Percentiles rank a stretch among this genome's conserved stretches.
Evolutionary conservation across 2,797 vertebrate genomes (phyloP).

Genomic region (Scarus forsteni): DNA sequence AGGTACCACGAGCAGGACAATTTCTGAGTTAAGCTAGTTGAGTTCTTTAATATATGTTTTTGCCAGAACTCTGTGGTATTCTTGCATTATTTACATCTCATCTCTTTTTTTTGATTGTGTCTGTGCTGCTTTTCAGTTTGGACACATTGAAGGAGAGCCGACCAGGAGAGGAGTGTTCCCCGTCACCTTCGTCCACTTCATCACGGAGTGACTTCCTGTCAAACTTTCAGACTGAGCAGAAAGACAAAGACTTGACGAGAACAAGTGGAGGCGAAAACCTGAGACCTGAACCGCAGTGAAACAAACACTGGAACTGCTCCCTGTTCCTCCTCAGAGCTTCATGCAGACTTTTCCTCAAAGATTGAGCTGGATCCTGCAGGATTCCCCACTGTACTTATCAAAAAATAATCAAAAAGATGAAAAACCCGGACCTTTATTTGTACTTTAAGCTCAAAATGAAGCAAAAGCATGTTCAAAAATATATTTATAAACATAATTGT

Average conservation of each 20-base stretch:
- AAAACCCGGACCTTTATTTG: too few species aligned
- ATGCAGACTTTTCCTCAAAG: neutral
- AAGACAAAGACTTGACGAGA: neutral
- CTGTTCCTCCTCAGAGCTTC: neutral
- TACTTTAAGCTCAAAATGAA: too few species aligned
- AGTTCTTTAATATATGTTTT: too few species aligned
- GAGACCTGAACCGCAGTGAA: neutral
- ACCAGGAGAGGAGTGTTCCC: constrained; percentile 91
- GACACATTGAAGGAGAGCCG: constrained; percentile 92
- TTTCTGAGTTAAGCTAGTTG: too few species aligned
- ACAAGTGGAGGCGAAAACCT: neutral
- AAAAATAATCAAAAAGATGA: too few species aligned
- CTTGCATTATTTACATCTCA: too few species aligned
- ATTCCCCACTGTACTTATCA: neutral
- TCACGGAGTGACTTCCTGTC: constrained; percentile 86
- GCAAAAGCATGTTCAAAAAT: too few species aligned
- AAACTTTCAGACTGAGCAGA: neutral
- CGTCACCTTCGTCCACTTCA: constrained; percentile 96
- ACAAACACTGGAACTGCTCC: neutral
- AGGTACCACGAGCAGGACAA: too few species aligned
- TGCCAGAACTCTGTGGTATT: too few species aligned
- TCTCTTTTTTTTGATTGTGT: too few species aligned
- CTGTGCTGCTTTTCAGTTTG: constrained; percentile 81
- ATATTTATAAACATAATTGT: too few species aligned
- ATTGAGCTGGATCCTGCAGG: neutral